A percentile compares a stretch with the other conserved stretches of the same genome.
Evolutionary conservation across 2,797 vertebrate species (phyloP).

Genomic region (Capromys pilorides): DNA sequence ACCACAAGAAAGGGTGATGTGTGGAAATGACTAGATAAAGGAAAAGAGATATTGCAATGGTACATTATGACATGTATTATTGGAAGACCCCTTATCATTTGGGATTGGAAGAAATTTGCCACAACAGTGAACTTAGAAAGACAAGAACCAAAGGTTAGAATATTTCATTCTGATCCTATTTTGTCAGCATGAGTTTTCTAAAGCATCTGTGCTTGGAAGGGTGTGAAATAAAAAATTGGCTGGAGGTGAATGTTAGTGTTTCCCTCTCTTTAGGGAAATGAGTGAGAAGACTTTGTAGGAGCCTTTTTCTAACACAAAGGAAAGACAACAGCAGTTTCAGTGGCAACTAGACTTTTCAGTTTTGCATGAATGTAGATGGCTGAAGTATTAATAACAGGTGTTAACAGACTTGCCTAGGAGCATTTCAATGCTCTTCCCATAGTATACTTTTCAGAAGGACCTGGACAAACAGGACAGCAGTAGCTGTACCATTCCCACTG

Average conservation of each 20-base stretch:
- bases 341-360: conserved; percentile 25
- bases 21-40: conserved; percentile 2
- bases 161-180: neutral
- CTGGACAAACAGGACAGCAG: neutral
- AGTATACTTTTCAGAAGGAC: neutral
- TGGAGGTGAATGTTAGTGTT: conserved; percentile 26
- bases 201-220: conserved; percentile 21
- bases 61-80: neutral
- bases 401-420: conserved; percentile 21
- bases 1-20: neutral
- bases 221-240: conserved; percentile 1
- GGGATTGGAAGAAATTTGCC: neutral
- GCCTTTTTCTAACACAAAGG: conserved; percentile 54
- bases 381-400: conserved; percentile 38
- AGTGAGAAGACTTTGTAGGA: conserved; percentile 2
- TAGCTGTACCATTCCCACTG: neutral
- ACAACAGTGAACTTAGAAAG: conserved; percentile 6
- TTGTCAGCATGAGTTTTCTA: conserved; percentile 49
- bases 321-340: conserved; percentile 42
- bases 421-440: neutral
- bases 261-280: conserved; percentile 42
- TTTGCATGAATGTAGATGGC: conserved; percentile 50
- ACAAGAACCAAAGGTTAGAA: conserved; percentile 17
- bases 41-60: neutral
- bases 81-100: neutral